Percentiles rank a stretch among this genome's conserved stretches.
These are phyloP conservation scores for Meloe dianella DNA, from an alignment of 2,888 invertebrate species.

Conservation along the genomic window DNA sequence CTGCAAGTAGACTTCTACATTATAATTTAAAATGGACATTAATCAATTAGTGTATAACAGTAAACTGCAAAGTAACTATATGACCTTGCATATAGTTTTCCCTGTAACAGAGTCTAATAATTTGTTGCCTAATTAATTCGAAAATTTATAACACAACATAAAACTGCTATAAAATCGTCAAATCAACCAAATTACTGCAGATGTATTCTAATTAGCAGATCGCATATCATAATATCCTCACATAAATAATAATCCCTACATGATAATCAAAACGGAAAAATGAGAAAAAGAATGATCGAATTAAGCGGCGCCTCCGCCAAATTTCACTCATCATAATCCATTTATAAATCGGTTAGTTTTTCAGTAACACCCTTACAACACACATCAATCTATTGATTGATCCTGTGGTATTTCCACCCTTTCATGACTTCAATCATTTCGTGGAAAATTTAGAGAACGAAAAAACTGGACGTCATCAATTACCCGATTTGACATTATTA, in stretches of 20 bases:
- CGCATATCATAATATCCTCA: not conserved
- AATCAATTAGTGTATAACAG: not conserved
- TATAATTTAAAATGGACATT: not conserved
- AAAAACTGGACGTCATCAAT: slow-evolving; percentile 3
- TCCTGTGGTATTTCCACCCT: not conserved
- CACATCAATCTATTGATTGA: not conserved
- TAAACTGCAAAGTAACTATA: not conserved
- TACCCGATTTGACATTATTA: slow-evolving; percentile 4
- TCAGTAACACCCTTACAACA: not conserved
- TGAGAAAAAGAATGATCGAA: not conserved
- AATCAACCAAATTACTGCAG: not conserved
- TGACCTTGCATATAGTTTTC: not conserved
- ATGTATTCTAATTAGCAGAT: not conserved
- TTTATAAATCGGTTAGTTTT: not conserved
- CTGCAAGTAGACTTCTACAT: no score
- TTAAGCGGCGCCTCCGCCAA: not conserved
- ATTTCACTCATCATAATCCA: not conserved
- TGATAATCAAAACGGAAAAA: not conserved
- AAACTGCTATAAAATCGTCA: not conserved
- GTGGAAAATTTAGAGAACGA: not conserved
- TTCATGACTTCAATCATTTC: not conserved
- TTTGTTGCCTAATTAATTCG: not conserved
- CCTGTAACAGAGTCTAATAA: not conserved
- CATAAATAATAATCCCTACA: not conserved
- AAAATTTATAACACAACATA: not conserved